These are phyloP conservation scores for Micrastur ruficollis DNA, from an alignment of 2,797 vertebrate species.

Conservation along the genomic window DNA sequence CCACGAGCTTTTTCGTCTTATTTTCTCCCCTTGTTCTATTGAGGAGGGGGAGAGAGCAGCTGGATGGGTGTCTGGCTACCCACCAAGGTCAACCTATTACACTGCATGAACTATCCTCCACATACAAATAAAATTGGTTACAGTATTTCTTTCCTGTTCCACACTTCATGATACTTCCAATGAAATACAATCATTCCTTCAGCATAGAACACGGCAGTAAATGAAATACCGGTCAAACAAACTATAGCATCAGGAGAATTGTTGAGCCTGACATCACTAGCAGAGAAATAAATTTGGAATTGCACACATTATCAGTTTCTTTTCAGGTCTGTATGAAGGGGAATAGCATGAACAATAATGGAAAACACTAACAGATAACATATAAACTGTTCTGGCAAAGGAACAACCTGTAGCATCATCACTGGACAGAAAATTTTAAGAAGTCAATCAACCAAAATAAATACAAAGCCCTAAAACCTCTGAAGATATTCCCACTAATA, in stretches of 20 bases:
- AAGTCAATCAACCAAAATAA: background rate
- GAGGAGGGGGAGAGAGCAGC: background rate
- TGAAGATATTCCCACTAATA: background rate
- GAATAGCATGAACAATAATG: background rate
- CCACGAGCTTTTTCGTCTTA: background rate
- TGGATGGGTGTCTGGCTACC: background rate
- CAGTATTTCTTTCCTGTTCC: background rate
- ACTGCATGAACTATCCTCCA: background rate
- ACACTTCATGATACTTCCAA: background rate
- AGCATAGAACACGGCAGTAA: background rate
- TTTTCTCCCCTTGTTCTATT: background rate
- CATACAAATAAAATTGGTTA: background rate
- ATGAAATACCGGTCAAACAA: background rate
- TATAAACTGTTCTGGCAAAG: background rate
- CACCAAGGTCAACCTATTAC: background rate
- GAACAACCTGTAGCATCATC: background rate
- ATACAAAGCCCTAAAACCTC: background rate
- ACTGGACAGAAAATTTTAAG: background rate
- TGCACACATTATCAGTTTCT: background rate
- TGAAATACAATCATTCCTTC: background rate
- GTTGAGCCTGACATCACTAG: background rate
- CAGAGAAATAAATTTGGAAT: background rate
- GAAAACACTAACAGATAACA: background rate
- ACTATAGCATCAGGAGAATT: background rate
- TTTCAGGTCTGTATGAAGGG: background rate